phyloP scores from a whole-genome alignment of 2,797 vertebrate species.

The Carapus acus region DNA sequence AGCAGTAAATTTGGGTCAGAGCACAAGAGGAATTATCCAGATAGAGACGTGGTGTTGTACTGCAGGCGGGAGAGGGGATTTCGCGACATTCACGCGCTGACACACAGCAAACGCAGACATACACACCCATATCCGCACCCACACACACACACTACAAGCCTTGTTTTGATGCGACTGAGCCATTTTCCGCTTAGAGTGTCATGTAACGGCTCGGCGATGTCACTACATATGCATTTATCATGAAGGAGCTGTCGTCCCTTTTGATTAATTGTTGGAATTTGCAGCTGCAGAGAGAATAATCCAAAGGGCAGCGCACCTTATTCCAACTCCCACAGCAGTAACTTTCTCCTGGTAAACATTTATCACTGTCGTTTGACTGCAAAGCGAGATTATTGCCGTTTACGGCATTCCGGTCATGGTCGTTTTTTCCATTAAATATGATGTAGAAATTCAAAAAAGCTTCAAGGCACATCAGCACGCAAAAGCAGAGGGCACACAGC shows the following conservation, averaged over 20 bases:
- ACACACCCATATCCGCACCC: background rate
- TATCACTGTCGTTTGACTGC: slow-evolving; percentile 43
- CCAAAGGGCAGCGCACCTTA: slow-evolving; percentile 29
- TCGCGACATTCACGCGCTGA: no score
- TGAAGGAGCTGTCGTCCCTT: slow-evolving; percentile 27
- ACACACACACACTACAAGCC: slow-evolving; percentile 7
- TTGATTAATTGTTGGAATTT: slow-evolving; percentile 49
- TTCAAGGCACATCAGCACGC: background rate
- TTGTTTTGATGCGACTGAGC: slow-evolving; percentile 18
- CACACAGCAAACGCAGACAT: no score
- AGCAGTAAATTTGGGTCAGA: no score
- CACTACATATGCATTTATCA: slow-evolving; percentile 42
- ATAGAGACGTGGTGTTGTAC: background rate
- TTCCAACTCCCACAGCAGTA: slow-evolving; percentile 39
- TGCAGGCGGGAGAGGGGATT: no score
- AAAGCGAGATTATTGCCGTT: slow-evolving; percentile 41
- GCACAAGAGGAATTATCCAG: no score
- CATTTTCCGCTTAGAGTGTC: no score
- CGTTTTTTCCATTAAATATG: slow-evolving; percentile 19
- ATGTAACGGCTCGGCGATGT: slow-evolving; percentile 23
- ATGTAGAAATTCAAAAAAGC: slow-evolving; percentile 14
- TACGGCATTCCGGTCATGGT: slow-evolving; percentile 28
- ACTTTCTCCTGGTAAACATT: slow-evolving; percentile 43
- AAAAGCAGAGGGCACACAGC: no score
- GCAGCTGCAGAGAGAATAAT: slow-evolving; percentile 49